A percentile compares a stretch with the other conserved stretches of the same genome.
phyloP scores from a whole-genome alignment of 2,797 vertebrate genomes.

The Peromyscus melanophrys region DNA sequence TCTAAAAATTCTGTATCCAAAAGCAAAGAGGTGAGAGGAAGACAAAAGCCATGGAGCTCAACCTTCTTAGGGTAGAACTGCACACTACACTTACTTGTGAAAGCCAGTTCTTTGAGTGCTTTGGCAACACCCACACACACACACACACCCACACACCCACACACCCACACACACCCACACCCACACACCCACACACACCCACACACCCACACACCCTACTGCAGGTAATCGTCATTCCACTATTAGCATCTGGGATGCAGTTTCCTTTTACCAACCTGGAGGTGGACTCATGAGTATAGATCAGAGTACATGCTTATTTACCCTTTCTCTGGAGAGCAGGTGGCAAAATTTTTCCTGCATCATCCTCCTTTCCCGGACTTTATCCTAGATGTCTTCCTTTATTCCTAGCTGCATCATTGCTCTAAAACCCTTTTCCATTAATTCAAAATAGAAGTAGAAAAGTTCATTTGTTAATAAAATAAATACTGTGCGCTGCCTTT shows the following conservation, averaged over 20 bases:
- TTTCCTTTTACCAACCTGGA: constrained; percentile 32
- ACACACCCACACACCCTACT: neutral
- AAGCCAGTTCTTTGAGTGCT: neutral
- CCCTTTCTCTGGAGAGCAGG: neutral
- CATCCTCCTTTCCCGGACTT: constrained; percentile 9
- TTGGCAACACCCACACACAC: too few relatives aligned
- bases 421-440: constrained; percentile 33
- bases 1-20: constrained; percentile 43
- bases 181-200: neutral
- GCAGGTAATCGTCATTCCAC: constrained; percentile 30
- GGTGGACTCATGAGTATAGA: neutral
- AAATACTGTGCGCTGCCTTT: neutral
- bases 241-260: constrained; percentile 25
- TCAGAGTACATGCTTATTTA: neutral
- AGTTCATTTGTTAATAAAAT: constrained; percentile 53
- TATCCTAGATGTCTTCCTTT: neutral
- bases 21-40: constrained; percentile 28
- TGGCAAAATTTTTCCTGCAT: constrained; percentile 27
- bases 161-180: neutral
- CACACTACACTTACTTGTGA: constrained; percentile 53
- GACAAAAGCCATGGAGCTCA: neutral
- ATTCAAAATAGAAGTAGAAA: constrained; percentile 51
- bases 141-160: neutral
- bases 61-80: constrained; percentile 14
- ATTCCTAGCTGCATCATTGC: neutral